Base-by-base conservation (phyloP, 2,888 invertebrate species). In the Anthoptus insignis region DNA sequence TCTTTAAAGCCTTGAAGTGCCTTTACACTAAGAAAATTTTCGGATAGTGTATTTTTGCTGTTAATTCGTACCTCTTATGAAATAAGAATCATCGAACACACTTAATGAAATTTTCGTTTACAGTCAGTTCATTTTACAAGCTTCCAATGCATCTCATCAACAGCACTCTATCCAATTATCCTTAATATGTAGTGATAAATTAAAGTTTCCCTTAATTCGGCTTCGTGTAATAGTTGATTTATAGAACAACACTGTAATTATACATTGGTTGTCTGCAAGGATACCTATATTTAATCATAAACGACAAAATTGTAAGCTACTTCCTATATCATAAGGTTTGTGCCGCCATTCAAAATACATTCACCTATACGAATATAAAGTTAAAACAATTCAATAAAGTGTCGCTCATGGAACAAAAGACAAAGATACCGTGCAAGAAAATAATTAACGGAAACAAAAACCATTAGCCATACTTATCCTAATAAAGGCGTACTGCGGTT, bases 141-240 rank as follows among this genome's bases (percentile, higher is more conserved):
- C 8, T 39, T 19, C 39, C 16, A 13, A 39, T 9, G 39, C 19
- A 39, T 39, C 8, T 19, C 19, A 39, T 39, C 19, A 39, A 39
- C 8, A 39, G 16, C 42, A 42, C n/a, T n/a, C n/a, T n/a, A n/a
- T n/a, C n/a, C n/a, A n/a, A n/a, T n/a, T n/a, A n/a, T n/a, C n/a
- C n/a, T n/a, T n/a, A n/a, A n/a, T n/a, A n/a, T n/a, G n/a, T n/a
- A n/a, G n/a, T n/a, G n/a, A n/a, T n/a, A n/a, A n/a, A n/a, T n/a
- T n/a, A n/a, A n/a, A n/a, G n/a, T n/a, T n/a, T n/a, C n/a, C 32
- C 58, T 58, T 21, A 32, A 53, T 53, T 45, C 45, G 53, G 39
- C 22, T 45, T 60, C 53, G n/a, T 34, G 34, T 61, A 61, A 54
- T 61, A 47, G 61, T 54, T 61, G 61, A 61, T 61, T 54, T 47